Base-by-base conservation (phyloP, 1,140 invertebrate species). In the Zaprionus africanus region DNA sequence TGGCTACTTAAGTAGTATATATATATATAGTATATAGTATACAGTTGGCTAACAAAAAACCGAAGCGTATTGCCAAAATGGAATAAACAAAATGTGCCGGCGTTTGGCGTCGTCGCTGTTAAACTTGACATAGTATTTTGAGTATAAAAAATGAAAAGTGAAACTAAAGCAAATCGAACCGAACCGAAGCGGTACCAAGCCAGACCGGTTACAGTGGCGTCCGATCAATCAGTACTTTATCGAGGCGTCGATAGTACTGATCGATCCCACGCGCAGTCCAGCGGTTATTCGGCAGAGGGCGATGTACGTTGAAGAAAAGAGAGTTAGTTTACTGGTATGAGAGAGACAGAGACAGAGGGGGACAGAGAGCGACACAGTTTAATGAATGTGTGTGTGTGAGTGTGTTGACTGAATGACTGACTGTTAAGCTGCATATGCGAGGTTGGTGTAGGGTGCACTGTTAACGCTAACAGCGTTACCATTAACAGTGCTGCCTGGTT, bases 61-160 rank as follows among this genome's bases (percentile, higher is more conserved):
- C 82, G 82, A 86, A 82, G 81, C 79, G 77, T 79, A 82, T 85
- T 85, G 82, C 82, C 82, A 85, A 85, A 86, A 79, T 72, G 69
- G 78, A 90, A 84, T 81, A 90, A 88, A 88, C 84, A 88, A 88
- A 88, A 88, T 88, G 84, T 88, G 84, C 84, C 84, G 84, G 84
- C 84, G 84, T 88, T 88, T 88, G 84, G 84, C 84, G 84, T 88
- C 84, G 84, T 88, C 84, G 84, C 84, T 88, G 84, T 88, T 88
- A 90, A 88, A 88, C 84, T 88, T 84, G 84, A 90, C 84, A 88
- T 57, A 70, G 76, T 51, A 51, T 19, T 51, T 46, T 3, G 41
- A 51, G 46, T 51, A 51, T 24, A 51, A 76, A 80, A 78, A 81
- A 78, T 60, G 61, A 69, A 67, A 68, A 66, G 63, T 81, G 65